Evolutionary conservation across 2,797 vertebrate species (phyloP).

Genomic region (Leptoclinus maculatus): DNA sequence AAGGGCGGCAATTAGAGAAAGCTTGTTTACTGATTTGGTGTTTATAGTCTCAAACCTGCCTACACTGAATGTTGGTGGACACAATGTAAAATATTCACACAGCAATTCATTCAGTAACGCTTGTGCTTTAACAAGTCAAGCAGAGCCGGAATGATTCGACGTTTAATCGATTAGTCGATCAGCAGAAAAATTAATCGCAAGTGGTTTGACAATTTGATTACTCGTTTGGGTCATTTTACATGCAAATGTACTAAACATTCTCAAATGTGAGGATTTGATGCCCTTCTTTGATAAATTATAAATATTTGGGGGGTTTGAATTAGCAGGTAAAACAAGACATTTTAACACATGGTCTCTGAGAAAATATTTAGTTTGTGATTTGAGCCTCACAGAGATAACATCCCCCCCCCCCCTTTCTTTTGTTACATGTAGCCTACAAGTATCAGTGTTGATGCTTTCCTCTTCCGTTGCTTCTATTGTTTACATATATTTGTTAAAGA

Average conservation of each 20-base stretch:
- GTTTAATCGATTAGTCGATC: background rate
- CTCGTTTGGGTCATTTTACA: background rate
- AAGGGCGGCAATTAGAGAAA: background rate
- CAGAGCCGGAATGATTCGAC: background rate
- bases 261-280: background rate
- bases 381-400: background rate
- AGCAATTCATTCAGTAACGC: background rate
- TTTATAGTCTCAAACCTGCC: background rate
- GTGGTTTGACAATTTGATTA: background rate
- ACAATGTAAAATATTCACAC: background rate
- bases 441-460: background rate
- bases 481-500: background rate
- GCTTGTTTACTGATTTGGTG: background rate
- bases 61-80: background rate
- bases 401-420: background rate
- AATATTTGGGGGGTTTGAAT: background rate
- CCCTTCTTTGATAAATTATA: background rate
- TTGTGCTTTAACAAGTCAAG: background rate
- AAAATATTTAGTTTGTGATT: background rate
- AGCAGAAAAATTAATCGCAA: background rate
- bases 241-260: background rate
- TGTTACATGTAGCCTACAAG: background rate
- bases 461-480: background rate
- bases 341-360: background rate
- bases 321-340: background rate